Evolutionary conservation across 2,113 vertebrate species (phyloP), one percentile per base, ranked within the genome.

Genomic region (Corynorhinus townsendii): DNA sequence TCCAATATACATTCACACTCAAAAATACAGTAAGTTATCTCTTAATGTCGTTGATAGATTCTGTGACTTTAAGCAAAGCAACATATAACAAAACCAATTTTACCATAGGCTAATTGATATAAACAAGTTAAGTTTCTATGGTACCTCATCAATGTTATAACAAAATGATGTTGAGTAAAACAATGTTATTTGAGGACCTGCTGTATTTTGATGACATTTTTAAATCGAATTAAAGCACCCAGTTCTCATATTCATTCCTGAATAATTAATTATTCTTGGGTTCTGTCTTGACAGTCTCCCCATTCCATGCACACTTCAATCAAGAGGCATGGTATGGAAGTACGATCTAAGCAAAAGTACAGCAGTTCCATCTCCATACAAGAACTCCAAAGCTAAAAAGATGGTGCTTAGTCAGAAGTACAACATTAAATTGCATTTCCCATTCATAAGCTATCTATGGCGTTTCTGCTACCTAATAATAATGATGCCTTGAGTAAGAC

Each of bases 381-480:
- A 96, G 96, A 93, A 97, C 35, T 86, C 49, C 8, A 75, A 45
- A 95, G 66, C 72, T 81, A 64, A 96, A 96, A 97, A 96, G 91
- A 97, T 26, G n/a, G 96, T 92, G 83, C 40, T 97, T 95, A 90
- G 83, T 97, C 94, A 97, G 96, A 96, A 93, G 89, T 72, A 93
- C 82, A 97, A 59, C 77, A 96, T 97, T 96, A 97, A 98, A 97
- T 75, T 95, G 80, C 90, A 97, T 96, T 90, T 97, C 87, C 68
- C 90, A 79, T 87, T 97, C 93, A 52, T 91, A 96, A 96, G 47
- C 94, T 72, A 69, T 77, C 97, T 97, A 94, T 96, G 96, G 90
- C 86, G 96, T 97, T 97, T 97, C 94, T 97, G 89, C 82, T 97
- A 96, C 83, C 68, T 71, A 81, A 45, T 22, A 77, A 91, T 16